Base-by-base conservation (phyloP, 1,140 invertebrate genomes). In the Psix sp. region DNA sequence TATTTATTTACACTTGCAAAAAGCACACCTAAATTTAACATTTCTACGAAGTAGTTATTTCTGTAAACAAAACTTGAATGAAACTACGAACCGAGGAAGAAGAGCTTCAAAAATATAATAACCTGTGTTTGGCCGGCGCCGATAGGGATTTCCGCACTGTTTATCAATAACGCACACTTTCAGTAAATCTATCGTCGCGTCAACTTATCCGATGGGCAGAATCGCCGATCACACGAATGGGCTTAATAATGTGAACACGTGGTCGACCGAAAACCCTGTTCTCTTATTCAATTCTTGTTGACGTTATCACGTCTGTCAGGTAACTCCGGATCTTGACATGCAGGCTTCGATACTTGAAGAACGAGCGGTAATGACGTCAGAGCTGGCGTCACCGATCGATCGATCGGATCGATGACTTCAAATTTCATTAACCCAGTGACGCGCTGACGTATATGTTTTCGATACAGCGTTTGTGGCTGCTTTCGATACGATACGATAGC, bases 261-360 rank as follows among this genome's bases (percentile, higher is more conserved):
- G 26, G 35, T 10, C 39, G 43, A 3, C 42, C 40, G 18, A 42
- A 26, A 11, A 9, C 29, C 16, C 11, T n/a, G n/a, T n/a, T n/a
- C n/a, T n/a, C n/a, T n/a, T n/a, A n/a, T 40, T 33, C 3, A 7
- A n/a, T 17, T 42, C 38, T 45, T 49, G 13, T 15, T 59, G 39
- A 11, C 49, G 42, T 40, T 52, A 65, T 67, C 67, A 56, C 51
- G 36, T 46, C 18, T 42, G 35, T 56, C 35, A 35, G 14, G 24
- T 45, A 40, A 75, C 62, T 75, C 42, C 17, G 20, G 36, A 43
- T 14, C 21, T 45, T 20, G 40, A 29, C 43, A 45, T 39, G 16
- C 24, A 17, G 13, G 24, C 24, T 51, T 17, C 56, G 56, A 31
- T 72, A 77, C 57, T 75, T 72, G 62, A 75, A 56, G 62, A 54